Evolutionary conservation across 2,888 invertebrate species (phyloP).

Genomic region (Automeris io): DNA sequence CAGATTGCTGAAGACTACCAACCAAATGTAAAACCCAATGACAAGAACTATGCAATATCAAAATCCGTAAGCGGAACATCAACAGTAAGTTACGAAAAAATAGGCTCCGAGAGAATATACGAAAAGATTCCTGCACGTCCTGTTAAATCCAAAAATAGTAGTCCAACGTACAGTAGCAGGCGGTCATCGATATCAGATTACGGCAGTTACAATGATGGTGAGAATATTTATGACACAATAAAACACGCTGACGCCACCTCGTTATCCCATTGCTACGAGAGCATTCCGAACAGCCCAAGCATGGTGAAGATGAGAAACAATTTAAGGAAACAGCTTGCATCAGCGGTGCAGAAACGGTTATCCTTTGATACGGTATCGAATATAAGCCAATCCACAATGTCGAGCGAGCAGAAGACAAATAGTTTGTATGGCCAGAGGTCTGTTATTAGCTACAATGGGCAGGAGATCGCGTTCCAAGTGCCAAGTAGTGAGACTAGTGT

Average conservation of each 20-base stretch:
- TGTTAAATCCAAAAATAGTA: constrained; percentile 52
- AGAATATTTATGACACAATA: constrained; percentile 80
- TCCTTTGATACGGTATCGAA: constrained; percentile 69
- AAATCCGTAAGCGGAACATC: constrained; percentile 69
- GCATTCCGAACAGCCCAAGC: constrained; percentile 72
- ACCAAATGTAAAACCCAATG: constrained; percentile 42
- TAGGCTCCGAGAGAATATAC: constrained; percentile 66
- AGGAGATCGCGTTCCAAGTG: constrained; percentile 69
- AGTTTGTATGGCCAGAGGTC: constrained; percentile 77
- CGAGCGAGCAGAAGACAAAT: constrained; percentile 79
- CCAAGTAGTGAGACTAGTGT: constrained; percentile 77
- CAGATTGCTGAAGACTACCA: constrained; percentile 75
- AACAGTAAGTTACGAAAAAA: constrained; percentile 66
- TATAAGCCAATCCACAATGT: constrained; percentile 71
- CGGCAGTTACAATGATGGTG: constrained; percentile 63
- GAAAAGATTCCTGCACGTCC: constrained; percentile 59
- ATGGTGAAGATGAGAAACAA: constrained; percentile 60
- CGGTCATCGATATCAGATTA: constrained; percentile 62
- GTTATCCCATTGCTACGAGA: constrained; percentile 78
- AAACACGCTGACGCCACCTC: constrained; percentile 71
- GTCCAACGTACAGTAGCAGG: constrained; percentile 55
- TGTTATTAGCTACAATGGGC: constrained; percentile 65
- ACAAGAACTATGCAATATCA: constrained; percentile 54
- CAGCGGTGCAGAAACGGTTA: constrained; percentile 56
- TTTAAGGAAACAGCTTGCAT: constrained; percentile 49